Conservation (phyloP, 2,888 invertebrate species). For the Syrista parreyssii region DNA sequence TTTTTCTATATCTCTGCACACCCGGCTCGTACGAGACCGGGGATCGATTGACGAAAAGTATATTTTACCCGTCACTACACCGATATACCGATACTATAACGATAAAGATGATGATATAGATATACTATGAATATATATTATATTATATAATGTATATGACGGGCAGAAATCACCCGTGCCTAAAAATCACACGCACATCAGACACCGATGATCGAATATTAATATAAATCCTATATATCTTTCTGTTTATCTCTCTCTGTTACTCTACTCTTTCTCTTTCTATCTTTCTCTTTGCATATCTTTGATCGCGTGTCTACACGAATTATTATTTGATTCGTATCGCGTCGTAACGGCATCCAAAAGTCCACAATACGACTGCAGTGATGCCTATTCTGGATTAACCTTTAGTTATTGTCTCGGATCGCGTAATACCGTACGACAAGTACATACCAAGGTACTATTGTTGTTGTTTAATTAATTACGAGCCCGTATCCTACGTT, state of each 20-base stretch:
- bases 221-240: not conserved
- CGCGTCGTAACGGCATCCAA: constrained; percentile 59
- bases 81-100: constrained; percentile 5
- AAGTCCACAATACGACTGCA: constrained; percentile 68
- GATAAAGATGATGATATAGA: constrained; percentile 9
- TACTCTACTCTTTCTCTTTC: not conserved
- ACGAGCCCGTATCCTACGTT: not conserved
- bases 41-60: not conserved
- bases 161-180: not conserved
- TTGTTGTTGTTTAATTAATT: not conserved
- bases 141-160: constrained; percentile 3
- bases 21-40: not conserved
- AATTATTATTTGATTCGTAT: not conserved
- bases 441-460: not conserved
- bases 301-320: not conserved
- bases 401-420: not conserved
- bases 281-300: not conserved
- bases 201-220: not conserved
- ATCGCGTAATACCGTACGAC: not conserved
- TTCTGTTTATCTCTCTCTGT: not conserved
- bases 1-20: not conserved
- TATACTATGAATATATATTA: constrained; percentile 13
- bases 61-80: constrained; percentile 13
- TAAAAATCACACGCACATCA: not conserved
- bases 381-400: constrained; percentile 67